Evolutionary conservation across 2,888 invertebrate species (phyloP).

Genomic region (Odiellus spinosus): DNA sequence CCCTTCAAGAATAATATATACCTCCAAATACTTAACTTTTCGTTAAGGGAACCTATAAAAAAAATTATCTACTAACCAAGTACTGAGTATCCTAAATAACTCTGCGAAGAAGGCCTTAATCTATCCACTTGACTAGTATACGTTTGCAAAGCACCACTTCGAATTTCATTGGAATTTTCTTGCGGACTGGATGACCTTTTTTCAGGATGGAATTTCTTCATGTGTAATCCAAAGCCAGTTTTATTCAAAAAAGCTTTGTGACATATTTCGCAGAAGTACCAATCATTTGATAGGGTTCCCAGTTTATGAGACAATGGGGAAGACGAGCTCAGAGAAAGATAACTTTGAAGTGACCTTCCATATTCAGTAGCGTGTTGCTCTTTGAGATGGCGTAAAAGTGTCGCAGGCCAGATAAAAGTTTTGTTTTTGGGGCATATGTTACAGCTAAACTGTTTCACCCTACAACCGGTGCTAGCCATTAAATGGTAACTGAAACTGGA

Average conservation of each 20-base stretch:
- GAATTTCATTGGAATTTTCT: neutral
- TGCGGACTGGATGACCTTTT: slow-evolving; percentile 1
- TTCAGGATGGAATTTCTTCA: slow-evolving; percentile 13
- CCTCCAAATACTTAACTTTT: no score
- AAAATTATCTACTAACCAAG: no score
- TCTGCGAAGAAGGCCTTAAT: no score
- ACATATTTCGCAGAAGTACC: slow-evolving; percentile 16
- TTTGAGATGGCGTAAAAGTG: slow-evolving; percentile 11
- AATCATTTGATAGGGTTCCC: slow-evolving; percentile 8
- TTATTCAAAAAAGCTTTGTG: slow-evolving; percentile 12
- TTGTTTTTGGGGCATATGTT: slow-evolving; percentile 10
- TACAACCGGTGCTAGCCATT: slow-evolving; percentile 10
- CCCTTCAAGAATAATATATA: no score
- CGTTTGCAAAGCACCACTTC: no score
- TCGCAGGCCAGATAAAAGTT: slow-evolving; percentile 15
- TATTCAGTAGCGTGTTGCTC: slow-evolving; percentile 12
- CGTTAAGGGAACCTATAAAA: no score
- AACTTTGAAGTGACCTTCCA: neutral
- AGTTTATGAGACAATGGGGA: neutral
- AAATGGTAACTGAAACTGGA: slow-evolving; percentile 13
- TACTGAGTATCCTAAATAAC: no score
- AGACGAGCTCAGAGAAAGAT: no score
- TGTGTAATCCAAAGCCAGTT: slow-evolving; percentile 12
- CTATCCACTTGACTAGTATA: no score
- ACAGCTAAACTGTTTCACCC: slow-evolving; percentile 12